phyloP scores from a whole-genome alignment of 2,113 vertebrate species.

The Centrocercus urophasianus region DNA sequence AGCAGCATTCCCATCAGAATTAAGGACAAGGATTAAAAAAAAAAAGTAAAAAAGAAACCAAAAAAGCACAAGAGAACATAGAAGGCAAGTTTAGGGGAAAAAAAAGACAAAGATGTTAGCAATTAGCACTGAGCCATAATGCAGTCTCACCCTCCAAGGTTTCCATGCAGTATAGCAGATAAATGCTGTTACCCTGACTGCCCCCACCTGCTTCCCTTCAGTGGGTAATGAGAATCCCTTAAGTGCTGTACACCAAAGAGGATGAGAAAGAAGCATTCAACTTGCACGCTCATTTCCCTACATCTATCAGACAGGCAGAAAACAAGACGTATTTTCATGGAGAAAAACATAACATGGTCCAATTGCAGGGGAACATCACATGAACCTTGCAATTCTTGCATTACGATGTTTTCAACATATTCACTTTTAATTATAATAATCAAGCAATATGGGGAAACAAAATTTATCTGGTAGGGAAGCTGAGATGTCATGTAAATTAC shows the following conservation, averaged over 20 bases:
- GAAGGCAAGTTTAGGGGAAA: background rate
- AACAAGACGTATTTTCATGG: background rate
- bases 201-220: background rate
- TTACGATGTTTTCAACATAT: background rate
- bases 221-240: background rate
- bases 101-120: background rate
- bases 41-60: background rate
- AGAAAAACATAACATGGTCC: background rate
- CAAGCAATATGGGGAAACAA: background rate
- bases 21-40: background rate
- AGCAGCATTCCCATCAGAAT: background rate
- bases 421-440: background rate
- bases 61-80: background rate
- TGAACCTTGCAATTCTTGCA: background rate
- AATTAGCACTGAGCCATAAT: background rate
- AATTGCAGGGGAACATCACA: background rate
- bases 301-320: background rate
- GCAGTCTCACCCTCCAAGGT: slow-evolving; percentile 27
- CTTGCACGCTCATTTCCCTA: background rate
- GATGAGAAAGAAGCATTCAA: background rate
- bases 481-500: background rate
- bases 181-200: background rate
- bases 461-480: background rate
- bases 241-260: background rate
- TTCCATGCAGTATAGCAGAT: background rate